A percentile compares a stretch with the other conserved stretches of the same genome.
Evolutionary conservation across 2,888 invertebrate genomes (phyloP).

Genomic region (Dynastes maya): DNA sequence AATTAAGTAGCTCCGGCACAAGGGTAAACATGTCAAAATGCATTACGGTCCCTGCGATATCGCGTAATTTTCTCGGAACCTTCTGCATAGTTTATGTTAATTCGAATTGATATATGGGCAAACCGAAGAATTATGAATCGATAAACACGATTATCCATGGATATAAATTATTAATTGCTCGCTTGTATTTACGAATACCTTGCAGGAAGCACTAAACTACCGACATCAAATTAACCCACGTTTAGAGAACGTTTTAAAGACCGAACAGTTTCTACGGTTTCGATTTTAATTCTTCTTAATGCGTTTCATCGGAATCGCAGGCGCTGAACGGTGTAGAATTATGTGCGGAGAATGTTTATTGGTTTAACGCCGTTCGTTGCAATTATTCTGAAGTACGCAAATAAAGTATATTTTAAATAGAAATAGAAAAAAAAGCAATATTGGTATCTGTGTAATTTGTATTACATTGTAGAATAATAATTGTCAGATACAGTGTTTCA

Average conservation of each 20-base stretch:
- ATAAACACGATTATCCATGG: constrained; percentile 31
- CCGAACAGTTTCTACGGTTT: constrained; percentile 15
- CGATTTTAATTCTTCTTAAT: constrained; percentile 1
- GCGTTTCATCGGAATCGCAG: background rate
- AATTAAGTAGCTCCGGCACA: constrained; percentile 9
- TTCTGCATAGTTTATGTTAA: constrained; percentile 29
- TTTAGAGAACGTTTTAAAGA: background rate
- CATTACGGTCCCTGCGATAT: constrained; percentile 14
- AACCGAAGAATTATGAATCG: constrained; percentile 20
- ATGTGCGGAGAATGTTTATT: background rate
- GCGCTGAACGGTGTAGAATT: constrained; percentile 3
- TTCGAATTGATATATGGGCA: constrained; percentile 36
- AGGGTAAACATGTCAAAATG: constrained; percentile 31
- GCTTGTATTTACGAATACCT: constrained; percentile 7
- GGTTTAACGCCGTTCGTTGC: background rate
- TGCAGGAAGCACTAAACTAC: constrained; percentile 47
- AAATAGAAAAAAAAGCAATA: background rate
- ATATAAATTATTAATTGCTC: constrained; percentile 40
- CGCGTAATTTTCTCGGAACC: constrained; percentile 30
- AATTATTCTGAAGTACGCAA: background rate
- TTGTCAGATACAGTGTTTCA: too few relatives aligned
- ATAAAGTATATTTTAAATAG: background rate
- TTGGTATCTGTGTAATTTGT: too few relatives aligned
- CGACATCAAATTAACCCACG: constrained; percentile 18
- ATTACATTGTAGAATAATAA: too few relatives aligned